These are phyloP conservation scores for Nothocercus nigrocapillus DNA, from an alignment of 2,113 vertebrate genomes.

Conservation along the genomic window DNA sequence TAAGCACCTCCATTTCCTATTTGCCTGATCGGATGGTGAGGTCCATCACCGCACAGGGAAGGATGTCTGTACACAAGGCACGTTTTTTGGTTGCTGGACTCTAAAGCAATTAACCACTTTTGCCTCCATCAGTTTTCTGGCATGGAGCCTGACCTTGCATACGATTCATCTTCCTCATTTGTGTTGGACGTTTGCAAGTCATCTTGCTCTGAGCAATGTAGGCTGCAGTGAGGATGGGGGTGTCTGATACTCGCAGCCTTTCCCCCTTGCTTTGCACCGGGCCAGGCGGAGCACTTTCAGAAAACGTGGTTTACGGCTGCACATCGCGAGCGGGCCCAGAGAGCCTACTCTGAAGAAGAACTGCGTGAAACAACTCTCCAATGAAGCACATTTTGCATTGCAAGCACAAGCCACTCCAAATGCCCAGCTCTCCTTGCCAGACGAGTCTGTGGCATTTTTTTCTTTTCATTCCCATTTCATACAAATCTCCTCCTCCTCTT, in stretches of 20 bases:
- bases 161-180: constrained; percentile 50
- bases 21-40: background rate
- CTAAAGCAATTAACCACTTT: constrained; percentile 62
- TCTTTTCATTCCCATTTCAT: background rate
- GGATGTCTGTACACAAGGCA: constrained; percentile 42
- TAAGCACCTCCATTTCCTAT: background rate
- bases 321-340: background rate
- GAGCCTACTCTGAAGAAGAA: background rate
- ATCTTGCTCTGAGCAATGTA: constrained; percentile 47
- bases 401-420: constrained; percentile 21
- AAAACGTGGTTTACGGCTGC: background rate
- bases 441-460: background rate
- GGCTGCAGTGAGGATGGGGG: constrained; percentile 24
- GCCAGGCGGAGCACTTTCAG: background rate
- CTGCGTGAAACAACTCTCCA: background rate
- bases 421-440: constrained; percentile 51
- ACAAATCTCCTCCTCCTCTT: background rate
- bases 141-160: constrained; percentile 56
- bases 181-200: constrained; percentile 56
- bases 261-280: background rate
- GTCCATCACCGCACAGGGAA: background rate
- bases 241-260: background rate
- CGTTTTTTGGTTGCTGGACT: constrained; percentile 38
- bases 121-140: constrained; percentile 26
- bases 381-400: constrained; percentile 40